Conservation (phyloP, 2,888 invertebrate species). For the Ophonus ardosiacus region DNA sequence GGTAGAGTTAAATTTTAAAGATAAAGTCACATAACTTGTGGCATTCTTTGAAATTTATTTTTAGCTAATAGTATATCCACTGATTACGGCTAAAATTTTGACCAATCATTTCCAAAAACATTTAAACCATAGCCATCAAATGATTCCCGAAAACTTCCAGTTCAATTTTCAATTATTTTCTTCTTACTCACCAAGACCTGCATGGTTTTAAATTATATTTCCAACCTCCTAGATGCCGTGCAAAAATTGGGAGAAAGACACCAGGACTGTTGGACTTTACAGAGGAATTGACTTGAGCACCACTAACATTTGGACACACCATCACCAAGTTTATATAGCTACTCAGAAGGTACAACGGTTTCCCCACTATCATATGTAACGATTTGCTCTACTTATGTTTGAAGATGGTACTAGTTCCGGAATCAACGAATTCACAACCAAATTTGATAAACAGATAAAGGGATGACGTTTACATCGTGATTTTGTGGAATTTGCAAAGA, state of each 20-base stretch:
- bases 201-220: neutral
- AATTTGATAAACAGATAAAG: neutral
- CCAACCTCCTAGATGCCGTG: constrained; percentile 51
- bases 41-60: too few species aligned
- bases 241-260: constrained; percentile 1
- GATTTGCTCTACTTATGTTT: constrained; percentile 20
- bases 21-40: too few species aligned
- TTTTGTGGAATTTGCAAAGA: neutral
- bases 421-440: neutral
- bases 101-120: neutral
- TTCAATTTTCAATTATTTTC: too few species aligned
- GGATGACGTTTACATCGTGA: neutral
- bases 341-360: neutral
- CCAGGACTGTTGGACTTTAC: constrained; percentile 48
- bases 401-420: neutral
- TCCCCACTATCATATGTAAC: neutral
- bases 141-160: neutral
- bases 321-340: neutral
- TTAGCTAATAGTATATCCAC: too few species aligned
- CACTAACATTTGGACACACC: neutral
- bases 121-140: neutral
- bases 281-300: neutral
- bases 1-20: too few species aligned
- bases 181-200: constrained; percentile 40
- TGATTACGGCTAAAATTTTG: neutral